Conservation (phyloP, 2,797 vertebrate species). For the Leucoraja ocellata region DNA sequence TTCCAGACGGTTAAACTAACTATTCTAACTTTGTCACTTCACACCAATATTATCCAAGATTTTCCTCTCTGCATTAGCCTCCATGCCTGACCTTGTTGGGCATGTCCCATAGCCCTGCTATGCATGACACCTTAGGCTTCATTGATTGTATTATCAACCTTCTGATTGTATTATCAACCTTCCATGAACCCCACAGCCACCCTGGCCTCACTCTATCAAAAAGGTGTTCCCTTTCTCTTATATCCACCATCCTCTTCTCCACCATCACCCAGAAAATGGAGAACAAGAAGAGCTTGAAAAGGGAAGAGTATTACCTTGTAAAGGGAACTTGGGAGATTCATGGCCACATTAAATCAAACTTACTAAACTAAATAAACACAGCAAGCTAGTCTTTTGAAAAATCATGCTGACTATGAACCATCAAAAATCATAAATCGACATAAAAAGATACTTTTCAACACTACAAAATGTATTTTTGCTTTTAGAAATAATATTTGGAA, state of each 20-base stretch:
- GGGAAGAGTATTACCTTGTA: not conserved
- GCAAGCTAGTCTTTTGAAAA: not conserved
- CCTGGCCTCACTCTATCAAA: too few species aligned
- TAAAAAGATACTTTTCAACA: not conserved
- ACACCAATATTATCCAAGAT: too few species aligned
- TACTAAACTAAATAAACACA: not conserved
- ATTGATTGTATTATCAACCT: too few species aligned
- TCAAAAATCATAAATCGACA: not conserved
- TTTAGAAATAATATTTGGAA: not conserved
- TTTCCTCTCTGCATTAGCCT: too few species aligned
- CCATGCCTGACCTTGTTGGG: too few species aligned
- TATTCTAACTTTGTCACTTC: not conserved
- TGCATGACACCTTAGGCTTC: too few species aligned
- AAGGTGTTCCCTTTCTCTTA: too few species aligned
- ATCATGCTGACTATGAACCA: not conserved
- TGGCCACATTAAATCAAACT: not conserved
- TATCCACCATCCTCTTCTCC: not conserved
- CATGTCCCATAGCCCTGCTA: too few species aligned
- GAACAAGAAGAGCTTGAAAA: not conserved
- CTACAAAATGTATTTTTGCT: not conserved
- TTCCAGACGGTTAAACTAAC: not conserved
- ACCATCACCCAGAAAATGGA: not conserved
- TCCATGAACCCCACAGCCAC: too few species aligned
- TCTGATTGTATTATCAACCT: too few species aligned
- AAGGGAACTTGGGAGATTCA: not conserved